Evolutionary conservation across 2,113 vertebrate genomes (phyloP).

Genomic region (Pterocles burchelli): DNA sequence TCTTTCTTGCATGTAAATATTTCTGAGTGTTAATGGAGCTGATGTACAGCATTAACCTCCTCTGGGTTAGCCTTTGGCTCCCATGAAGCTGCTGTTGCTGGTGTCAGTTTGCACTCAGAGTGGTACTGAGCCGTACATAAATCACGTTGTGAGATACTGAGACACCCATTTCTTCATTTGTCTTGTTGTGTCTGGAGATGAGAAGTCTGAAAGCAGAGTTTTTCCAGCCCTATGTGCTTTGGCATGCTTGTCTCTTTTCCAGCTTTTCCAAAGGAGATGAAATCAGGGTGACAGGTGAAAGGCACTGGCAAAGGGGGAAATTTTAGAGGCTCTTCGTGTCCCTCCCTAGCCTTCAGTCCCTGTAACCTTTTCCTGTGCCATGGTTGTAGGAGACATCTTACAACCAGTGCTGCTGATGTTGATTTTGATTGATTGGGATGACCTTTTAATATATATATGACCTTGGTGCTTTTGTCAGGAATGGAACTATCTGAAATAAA

Average conservation of each 20-base stretch:
- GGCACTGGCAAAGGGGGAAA: neutral
- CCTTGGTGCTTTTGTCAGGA: neutral
- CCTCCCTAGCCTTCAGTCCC: neutral
- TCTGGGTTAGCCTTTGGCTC: neutral
- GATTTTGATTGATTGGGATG: neutral
- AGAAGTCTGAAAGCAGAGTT: neutral
- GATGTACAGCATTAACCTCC: neutral
- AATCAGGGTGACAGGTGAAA: neutral
- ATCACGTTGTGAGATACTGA: neutral
- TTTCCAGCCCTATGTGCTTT: neutral
- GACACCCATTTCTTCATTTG: neutral
- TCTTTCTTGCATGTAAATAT: neutral
- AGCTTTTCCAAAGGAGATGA: neutral
- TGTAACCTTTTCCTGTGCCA: accelerated
- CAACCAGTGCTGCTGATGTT: neutral
- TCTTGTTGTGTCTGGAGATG: neutral
- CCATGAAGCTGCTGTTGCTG: neutral
- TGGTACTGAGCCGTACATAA: neutral
- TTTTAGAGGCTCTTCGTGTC: neutral
- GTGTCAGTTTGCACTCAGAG: neutral
- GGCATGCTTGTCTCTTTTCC: neutral
- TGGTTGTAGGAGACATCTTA: accelerated
- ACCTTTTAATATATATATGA: neutral
- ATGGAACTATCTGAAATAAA: neutral
- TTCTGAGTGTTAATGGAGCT: neutral